Base-by-base conservation (phyloP, 2,888 invertebrate species). In the Nymphalis polychloros region DNA sequence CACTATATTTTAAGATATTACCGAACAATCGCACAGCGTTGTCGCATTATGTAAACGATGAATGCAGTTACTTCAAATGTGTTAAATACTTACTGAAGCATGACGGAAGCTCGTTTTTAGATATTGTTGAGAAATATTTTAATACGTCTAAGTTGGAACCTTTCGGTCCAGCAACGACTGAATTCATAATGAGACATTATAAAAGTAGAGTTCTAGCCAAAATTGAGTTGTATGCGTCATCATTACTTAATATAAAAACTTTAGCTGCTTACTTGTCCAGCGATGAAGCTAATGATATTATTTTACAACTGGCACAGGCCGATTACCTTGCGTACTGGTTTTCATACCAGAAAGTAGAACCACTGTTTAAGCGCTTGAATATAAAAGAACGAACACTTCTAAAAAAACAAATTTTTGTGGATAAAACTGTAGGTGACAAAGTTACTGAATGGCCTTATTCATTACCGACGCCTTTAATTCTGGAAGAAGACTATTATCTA, bases 71-170 rank as follows among this genome's bases (percentile, higher is more conserved):
- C 71, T 84, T 80, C 27, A 73, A 79, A 0, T 81, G 78, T 61
- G 69, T 84, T 0, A 84, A 78, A 75, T 76, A 72, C 68, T 57
- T 87, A 2, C 73, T 88, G 17, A 87, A 88, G 70, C 57, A 60
- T 3, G 76, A 87, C 16, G 70, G 81, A 0, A 75, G 81, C 46
- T 63, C 81, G 55, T 86, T 79, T 71, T 75, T 88, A 31, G 79
- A 86, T 35, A 77, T 87, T 23, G 70, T 80, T 8, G 88, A 88
- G 70, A 80, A 80, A 69, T 82, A 84, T 76, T 83, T 78, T 52
- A 75, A 79, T 64, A 47, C 70, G 7, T 17, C 65, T 2, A 60
- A 48, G 2, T 78, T 77, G 20, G 64, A 57, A 0, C 64, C 71
- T 20, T 71, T 85, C 1, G 81, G 79, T 70, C 64, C 81, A 17